These are phyloP conservation scores for Lysandra coridon DNA, from an alignment of 2,888 invertebrate species.

Conservation along the genomic window DNA sequence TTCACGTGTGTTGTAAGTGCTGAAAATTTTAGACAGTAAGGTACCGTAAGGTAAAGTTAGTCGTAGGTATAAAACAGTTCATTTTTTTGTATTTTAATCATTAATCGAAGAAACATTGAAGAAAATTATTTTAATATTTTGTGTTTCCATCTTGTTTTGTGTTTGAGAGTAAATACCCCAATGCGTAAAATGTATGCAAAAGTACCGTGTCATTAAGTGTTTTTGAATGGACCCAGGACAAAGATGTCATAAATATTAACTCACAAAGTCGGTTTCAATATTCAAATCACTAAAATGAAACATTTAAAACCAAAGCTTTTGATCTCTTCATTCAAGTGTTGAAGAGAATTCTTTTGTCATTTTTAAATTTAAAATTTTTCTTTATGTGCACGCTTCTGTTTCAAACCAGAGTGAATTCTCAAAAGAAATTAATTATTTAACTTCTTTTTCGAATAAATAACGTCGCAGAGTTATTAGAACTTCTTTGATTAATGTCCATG, in stretches of 20 bases:
- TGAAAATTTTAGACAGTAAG: background rate
- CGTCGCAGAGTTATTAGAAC: constrained; percentile 13
- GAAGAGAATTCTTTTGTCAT: background rate
- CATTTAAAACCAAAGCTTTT: constrained; percentile 17
- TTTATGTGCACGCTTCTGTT: background rate
- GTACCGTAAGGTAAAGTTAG: no score
- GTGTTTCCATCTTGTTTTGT: no score
- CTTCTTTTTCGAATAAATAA: constrained; percentile 26
- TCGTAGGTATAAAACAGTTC: no score
- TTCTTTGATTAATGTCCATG: constrained; percentile 24
- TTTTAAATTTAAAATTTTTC: background rate
- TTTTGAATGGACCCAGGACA: background rate
- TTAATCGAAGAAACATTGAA: no score
- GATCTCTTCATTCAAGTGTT: background rate
- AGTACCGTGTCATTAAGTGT: background rate
- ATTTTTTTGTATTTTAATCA: no score
- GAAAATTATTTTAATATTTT: no score
- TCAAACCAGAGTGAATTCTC: constrained; percentile 6
- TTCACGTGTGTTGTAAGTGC: background rate
- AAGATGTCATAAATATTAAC: background rate
- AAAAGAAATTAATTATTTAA: constrained; percentile 18
- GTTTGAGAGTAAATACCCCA: no score
- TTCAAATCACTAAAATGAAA: constrained; percentile 12
- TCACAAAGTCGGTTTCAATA: background rate
- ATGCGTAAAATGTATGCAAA: no score